Evolutionary conservation across 2,888 invertebrate species (phyloP).

Genomic region (Omphaloscelis lunosa): DNA sequence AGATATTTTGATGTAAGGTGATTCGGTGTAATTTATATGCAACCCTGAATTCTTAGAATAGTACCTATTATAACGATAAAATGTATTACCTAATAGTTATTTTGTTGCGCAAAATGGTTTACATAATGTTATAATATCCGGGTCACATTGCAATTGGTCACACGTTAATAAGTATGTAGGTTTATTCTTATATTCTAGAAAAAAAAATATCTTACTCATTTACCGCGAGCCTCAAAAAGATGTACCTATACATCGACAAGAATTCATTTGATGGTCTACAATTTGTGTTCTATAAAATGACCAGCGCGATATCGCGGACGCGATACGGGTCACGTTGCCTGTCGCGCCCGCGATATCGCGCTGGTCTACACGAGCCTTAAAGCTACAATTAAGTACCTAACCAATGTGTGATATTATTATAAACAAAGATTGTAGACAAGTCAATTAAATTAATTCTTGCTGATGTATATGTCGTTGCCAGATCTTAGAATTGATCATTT

Average conservation of each 20-base stretch:
- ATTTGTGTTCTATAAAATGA: no score
- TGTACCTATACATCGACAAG: no score
- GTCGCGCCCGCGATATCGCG: no score
- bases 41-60: background rate
- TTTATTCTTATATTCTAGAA: slow-evolving; percentile 1
- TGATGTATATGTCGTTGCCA: background rate
- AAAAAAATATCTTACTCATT: background rate
- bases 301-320: no score
- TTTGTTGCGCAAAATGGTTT: slow-evolving; percentile 16
- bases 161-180: slow-evolving; percentile 10
- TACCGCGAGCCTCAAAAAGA: background rate
- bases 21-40: background rate
- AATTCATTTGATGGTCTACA: no score
- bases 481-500: no score
- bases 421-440: background rate
- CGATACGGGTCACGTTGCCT: no score
- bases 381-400: background rate
- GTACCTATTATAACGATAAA: background rate
- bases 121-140: slow-evolving; percentile 8
- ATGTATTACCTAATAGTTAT: background rate
- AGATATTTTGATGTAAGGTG: background rate
- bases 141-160: slow-evolving; percentile 24
- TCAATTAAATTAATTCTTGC: background rate
- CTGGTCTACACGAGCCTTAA: no score
- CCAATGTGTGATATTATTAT: background rate